Evolutionary conservation across 2,113 vertebrate genomes (phyloP), one percentile per base, ranked within the genome.

Genomic region (Dendropsophus ebraccatus): DNA sequence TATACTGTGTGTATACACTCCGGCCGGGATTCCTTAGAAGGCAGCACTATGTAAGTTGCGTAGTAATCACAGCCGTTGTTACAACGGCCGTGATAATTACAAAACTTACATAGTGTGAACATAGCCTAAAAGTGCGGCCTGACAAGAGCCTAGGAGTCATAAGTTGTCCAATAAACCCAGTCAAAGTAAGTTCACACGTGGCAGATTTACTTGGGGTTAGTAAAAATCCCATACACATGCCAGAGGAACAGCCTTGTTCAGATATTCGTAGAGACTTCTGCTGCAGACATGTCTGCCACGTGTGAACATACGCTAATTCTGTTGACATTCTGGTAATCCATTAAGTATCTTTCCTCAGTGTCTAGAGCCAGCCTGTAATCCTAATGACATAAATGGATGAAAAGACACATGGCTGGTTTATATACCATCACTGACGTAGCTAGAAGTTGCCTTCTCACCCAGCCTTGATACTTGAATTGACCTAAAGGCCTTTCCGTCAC

Each of bases 241-340:
- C 14, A 17, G 17, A 70, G 0, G 21, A 35, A 21, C 9, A 37
- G 14, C 28, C 14, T 41, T 8, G 19, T 11, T 69, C 30, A 69
- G 65, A 17, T 32, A 35, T 9, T 19, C 16, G 30, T 32, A 19
- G 28, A 32, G 65, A 69, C 30, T 69, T 30, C 60, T 65, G 11
- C 13, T 3, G 11, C 58, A 62, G 67, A 10, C 5, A 70, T 41
- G 2, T 37, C 67, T 41, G 32, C 32, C 67, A 70, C 67, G 67
- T 70, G 67, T 70, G 67, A 70, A 70, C 67, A 12, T 41, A 0
- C 8, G 10, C 67, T 41, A 70, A 70, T 70, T 70, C 67, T 70
- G 67, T 37, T 70, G 67, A 76, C 25, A 76, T 16, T 32, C 74
- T 23, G 28, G 49, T 54, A 77, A 77, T 77, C 74, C 50, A 52